phyloP scores from a whole-genome alignment of 2,888 invertebrate species.

The Meliscaeva auricollis region DNA sequence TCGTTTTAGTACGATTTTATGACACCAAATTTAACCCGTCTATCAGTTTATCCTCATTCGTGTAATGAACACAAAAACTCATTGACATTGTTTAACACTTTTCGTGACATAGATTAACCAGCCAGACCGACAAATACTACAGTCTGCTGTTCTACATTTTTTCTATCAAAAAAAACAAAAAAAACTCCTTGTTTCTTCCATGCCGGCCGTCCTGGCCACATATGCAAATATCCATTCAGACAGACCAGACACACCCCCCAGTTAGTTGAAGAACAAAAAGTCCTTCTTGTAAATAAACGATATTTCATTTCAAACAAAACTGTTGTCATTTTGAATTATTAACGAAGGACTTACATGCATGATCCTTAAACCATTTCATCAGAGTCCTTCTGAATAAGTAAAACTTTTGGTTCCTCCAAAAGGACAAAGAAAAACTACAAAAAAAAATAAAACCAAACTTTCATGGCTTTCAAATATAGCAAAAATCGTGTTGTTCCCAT shows the following conservation, averaged over 20 bases:
- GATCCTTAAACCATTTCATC: constrained; percentile 5
- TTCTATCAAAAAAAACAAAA: no score
- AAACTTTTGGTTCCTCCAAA: constrained; percentile 1
- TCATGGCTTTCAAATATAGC: neutral
- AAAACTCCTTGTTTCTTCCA: no score
- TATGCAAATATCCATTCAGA: constrained; percentile 46
- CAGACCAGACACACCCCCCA: constrained; percentile 28
- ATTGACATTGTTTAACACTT: constrained; percentile 27
- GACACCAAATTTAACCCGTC: constrained; percentile 15
- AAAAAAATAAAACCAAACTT: neutral
- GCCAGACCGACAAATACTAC: constrained; percentile 30
- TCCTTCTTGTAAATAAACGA: constrained; percentile 44
- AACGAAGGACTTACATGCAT: constrained; percentile 49
- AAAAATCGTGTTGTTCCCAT: neutral
- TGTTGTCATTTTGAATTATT: constrained; percentile 57
- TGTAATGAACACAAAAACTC: constrained; percentile 12
- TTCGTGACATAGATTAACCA: constrained; percentile 45
- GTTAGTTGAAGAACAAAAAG: constrained; percentile 10
- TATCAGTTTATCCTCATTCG: constrained; percentile 8
- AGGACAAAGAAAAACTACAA: neutral
- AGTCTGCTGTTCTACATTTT: constrained; percentile 28
- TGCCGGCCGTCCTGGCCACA: neutral
- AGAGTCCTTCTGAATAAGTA: constrained; percentile 8
- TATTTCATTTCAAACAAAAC: constrained; percentile 36
- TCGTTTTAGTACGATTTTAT: constrained; percentile 12